A percentile compares a stretch with the other conserved stretches of the same genome.
Conservation (phyloP, 2,113 vertebrate species). For the Lathamus discolor region DNA sequence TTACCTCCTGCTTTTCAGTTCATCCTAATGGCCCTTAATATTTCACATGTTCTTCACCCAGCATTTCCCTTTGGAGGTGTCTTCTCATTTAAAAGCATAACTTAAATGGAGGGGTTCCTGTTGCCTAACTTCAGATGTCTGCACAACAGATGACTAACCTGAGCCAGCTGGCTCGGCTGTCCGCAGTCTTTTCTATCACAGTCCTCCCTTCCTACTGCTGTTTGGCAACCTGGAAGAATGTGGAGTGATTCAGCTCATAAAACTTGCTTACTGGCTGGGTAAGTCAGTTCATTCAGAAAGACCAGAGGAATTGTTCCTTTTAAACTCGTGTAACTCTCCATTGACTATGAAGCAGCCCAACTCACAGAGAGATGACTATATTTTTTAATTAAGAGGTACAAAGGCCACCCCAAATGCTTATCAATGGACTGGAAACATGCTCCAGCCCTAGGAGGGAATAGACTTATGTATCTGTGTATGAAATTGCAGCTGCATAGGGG, state of each 20-base stretch:
- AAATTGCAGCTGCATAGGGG: background rate
- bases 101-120: background rate
- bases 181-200: background rate
- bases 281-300: background rate
- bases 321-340: background rate
- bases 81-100: background rate
- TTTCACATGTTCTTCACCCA: background rate
- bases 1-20: background rate
- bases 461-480: background rate
- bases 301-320: background rate
- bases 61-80: background rate
- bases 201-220: background rate
- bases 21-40: background rate
- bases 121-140: background rate
- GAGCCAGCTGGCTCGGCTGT: background rate
- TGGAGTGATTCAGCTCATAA: background rate
- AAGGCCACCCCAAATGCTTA: background rate
- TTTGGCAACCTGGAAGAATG: background rate
- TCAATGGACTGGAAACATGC: background rate
- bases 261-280: background rate
- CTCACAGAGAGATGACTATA: background rate
- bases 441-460: background rate
- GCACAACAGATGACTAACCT: background rate
- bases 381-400: background rate
- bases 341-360: background rate